Conservation (phyloP, 2,113 vertebrate genomes). For the Paracanthobrama guichenoti region DNA sequence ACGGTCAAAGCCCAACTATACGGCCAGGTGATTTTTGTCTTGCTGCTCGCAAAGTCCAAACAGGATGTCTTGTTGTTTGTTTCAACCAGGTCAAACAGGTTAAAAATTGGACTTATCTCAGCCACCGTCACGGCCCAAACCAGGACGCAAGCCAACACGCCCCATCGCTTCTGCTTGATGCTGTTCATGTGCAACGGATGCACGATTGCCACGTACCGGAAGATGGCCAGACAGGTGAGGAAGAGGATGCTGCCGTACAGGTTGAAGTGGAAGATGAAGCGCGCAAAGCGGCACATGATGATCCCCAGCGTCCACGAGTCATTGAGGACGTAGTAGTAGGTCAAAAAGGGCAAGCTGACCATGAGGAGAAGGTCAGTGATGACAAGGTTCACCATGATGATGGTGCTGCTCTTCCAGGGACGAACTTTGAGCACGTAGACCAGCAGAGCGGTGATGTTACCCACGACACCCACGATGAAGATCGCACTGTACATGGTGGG, state of each 20-base stretch:
- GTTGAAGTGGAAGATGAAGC: no score
- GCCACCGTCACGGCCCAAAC: conserved; percentile 67
- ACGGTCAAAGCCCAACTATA: conserved; percentile 71
- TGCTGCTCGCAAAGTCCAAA: no score
- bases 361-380: conserved; percentile 75
- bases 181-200: conserved; percentile 56
- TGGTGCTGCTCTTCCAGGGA: conserved; percentile 72
- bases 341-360: conserved; percentile 73
- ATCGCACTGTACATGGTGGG: conserved; percentile 61
- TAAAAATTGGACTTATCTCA: conserved; percentile 65
- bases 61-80: no score
- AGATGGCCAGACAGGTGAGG: conserved; percentile 66
- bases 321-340: conserved; percentile 66
- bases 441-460: conserved; percentile 62
- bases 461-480: conserved; percentile 64
- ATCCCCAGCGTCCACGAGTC: no score
- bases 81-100: conserved; percentile 55
- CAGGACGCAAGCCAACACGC: conserved; percentile 50
- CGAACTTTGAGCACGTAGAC: conserved; percentile 65
- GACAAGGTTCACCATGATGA: conserved; percentile 77
- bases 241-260: conserved; percentile 70
- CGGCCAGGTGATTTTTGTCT: conserved; percentile 41
- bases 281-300: no score
- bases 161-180: conserved; percentile 65
- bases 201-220: conserved; percentile 66